Percentiles rank a stretch among this genome's conserved stretches.
These are phyloP conservation scores for Sebastes matsubarae DNA, from an alignment of 2,797 vertebrate species.

Conservation along the genomic window DNA sequence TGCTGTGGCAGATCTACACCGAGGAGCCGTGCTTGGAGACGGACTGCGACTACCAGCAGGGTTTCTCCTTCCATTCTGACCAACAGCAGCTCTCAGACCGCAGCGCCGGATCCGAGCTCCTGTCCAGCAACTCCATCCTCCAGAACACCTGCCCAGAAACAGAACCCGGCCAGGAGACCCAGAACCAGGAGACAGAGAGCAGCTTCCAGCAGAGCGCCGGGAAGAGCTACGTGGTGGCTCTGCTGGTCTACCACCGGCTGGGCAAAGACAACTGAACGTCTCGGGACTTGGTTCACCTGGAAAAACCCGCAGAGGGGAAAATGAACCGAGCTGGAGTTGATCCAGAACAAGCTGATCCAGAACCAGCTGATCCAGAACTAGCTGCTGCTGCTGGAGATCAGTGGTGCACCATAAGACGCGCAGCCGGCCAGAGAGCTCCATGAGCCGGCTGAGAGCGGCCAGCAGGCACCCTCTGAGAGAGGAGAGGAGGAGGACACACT, in stretches of 20 bases:
- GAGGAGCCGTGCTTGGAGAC: slow-evolving; percentile 72
- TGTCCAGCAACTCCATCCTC: neutral
- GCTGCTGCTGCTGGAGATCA: neutral
- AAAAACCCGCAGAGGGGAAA: neutral
- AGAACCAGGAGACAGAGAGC: slow-evolving; percentile 18
- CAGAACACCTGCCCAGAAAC: slow-evolving; percentile 35
- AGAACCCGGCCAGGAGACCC: neutral
- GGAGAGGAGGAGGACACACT: neutral
- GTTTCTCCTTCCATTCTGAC: slow-evolving; percentile 71
- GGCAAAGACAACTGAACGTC: slow-evolving; percentile 71
- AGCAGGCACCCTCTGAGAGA: neutral
- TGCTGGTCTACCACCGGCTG: slow-evolving; percentile 81
- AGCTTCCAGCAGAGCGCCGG: slow-evolving; percentile 68
- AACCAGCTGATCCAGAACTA: neutral
- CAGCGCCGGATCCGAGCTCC: slow-evolving; percentile 4
- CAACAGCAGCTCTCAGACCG: slow-evolving; percentile 45
- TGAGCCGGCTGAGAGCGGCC: neutral
- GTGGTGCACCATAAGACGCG: slow-evolving; percentile 9
- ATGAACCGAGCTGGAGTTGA: neutral
- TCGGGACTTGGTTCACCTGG: neutral
- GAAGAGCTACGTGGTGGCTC: slow-evolving; percentile 80
- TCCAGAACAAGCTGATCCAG: neutral
- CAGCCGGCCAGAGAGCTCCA: slow-evolving; percentile 31
- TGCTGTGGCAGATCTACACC: slow-evolving; percentile 85
- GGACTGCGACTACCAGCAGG: slow-evolving; percentile 55